Evolutionary conservation across 2,113 vertebrate genomes (phyloP).

Genomic region (Cheilinus undulatus): DNA sequence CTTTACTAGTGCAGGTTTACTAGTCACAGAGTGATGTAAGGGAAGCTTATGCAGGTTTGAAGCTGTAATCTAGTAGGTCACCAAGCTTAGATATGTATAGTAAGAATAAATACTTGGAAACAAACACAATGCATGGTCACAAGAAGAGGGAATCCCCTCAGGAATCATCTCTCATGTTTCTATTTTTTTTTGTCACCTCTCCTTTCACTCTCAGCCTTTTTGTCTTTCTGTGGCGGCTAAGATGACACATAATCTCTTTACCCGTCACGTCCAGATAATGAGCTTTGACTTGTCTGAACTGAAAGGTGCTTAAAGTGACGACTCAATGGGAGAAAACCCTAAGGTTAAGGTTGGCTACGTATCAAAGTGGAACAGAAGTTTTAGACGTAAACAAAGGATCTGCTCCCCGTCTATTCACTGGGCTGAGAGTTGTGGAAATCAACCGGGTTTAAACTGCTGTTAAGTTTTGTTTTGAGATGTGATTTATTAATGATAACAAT

Average conservation of each 20-base stretch:
- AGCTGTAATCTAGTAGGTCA: conserved; percentile 1
- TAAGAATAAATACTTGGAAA: background rate
- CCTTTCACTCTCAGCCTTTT: background rate
- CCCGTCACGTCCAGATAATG: conserved; percentile 58
- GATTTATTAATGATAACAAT: no score
- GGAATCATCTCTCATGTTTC: background rate
- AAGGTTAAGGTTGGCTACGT: background rate
- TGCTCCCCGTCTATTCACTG: no score
- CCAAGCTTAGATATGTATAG: background rate
- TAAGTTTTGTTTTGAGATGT: background rate
- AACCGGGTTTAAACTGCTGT: no score
- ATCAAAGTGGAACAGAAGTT: background rate
- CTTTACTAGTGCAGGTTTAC: background rate
- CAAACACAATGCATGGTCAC: background rate
- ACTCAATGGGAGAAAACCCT: background rate
- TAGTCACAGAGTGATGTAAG: background rate
- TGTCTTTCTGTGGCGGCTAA: background rate
- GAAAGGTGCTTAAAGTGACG: conserved; percentile 20
- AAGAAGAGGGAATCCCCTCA: background rate
- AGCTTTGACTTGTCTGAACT: conserved; percentile 44
- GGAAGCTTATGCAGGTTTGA: background rate
- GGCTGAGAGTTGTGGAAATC: no score
- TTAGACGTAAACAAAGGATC: background rate
- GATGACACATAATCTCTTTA: conserved; percentile 64
- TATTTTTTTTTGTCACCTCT: background rate